Percentiles rank a stretch among this genome's conserved stretches.
These are phyloP conservation scores for Zelostemma sp. DNA, from an alignment of 1,140 invertebrate genomes.

Conservation along the genomic window DNA sequence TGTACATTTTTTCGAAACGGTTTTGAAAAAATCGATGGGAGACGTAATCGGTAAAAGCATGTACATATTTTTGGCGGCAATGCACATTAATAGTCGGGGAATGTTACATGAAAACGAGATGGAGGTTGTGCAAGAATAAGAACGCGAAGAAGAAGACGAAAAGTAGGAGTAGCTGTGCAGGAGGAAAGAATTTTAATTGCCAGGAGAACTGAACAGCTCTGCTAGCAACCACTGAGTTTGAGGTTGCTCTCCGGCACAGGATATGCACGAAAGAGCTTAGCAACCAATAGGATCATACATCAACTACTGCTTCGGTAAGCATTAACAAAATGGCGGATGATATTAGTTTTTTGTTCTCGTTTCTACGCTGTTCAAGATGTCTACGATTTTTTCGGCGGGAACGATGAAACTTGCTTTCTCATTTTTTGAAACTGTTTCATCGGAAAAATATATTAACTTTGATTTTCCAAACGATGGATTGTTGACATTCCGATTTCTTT, in stretches of 20 bases:
- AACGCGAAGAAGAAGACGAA: slow-evolving; percentile 46
- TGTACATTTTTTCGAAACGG: too few relatives aligned
- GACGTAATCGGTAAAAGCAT: too few relatives aligned
- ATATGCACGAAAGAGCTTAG: slow-evolving; percentile 62
- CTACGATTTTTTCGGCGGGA: too few relatives aligned
- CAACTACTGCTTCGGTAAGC: slow-evolving; percentile 64
- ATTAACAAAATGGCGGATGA: slow-evolving; percentile 66
- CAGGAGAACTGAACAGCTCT: slow-evolving; percentile 51
- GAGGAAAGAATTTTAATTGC: slow-evolving; percentile 70
- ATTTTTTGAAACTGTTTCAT: too few relatives aligned
- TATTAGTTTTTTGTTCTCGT: slow-evolving; percentile 60
- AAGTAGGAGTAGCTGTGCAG: slow-evolving; percentile 53
- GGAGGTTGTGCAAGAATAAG: slow-evolving; percentile 24
- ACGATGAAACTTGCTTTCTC: too few relatives aligned
- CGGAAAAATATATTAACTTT: too few relatives aligned
- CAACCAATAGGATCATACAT: slow-evolving; percentile 70
- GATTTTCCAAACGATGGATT: too few relatives aligned
- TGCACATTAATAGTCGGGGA: slow-evolving; percentile 1
- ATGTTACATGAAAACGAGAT: slow-evolving; percentile 18
- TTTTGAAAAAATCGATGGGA: too few relatives aligned
- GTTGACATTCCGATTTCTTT: too few relatives aligned
- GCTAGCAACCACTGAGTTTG: slow-evolving; percentile 59
- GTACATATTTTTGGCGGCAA: slow-evolving; percentile 11
- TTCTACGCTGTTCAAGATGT: too few relatives aligned
- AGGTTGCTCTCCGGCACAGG: slow-evolving; percentile 59